Base-by-base conservation (phyloP, 1,140 invertebrate species). In the Penaeus vannamei region DNA sequence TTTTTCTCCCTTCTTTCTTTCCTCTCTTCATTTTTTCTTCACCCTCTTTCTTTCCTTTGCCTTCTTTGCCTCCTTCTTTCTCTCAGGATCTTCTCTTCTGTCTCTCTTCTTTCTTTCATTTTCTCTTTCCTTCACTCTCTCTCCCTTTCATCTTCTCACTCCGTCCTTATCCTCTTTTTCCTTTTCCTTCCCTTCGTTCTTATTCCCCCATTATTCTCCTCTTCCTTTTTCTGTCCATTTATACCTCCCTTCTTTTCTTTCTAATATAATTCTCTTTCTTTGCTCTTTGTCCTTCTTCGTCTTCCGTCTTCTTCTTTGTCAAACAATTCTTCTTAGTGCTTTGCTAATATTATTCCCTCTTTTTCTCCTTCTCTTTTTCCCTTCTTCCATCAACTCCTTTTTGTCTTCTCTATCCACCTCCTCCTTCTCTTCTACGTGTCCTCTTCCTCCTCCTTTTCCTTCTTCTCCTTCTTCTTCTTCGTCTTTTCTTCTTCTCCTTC, bases 91-190 rank as follows among this genome's bases (percentile, higher is more conserved):
- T n/a, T n/a, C n/a, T n/a, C n/a, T n/a, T 64, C 62, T 64, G 62
- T n/a, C n/a, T 64, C n/a, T n/a, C n/a, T 64, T n/a, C n/a, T 64
- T 64, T 64, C 62, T 64, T 64, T n/a, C 62, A 19, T 64, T 64
- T 64, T 64, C 62, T n/a, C n/a, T n/a, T 64, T n/a, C 62, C n/a
- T 19, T 64, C n/a, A 19, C 62, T 64, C 62, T 64, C n/a, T n/a
- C 62, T 64, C 62, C 17, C n/a, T n/a, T 64, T 64, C 62, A 17
- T 64, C n/a, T n/a, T 64, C n/a, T 64, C 17, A 17, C 62, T 64
- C 62, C n/a, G n/a, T n/a, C n/a, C n/a, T n/a, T n/a, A n/a, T n/a
- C n/a, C n/a, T n/a, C n/a, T n/a, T n/a, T n/a, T 64, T 64, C n/a
- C n/a, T n/a, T n/a, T 64, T n/a, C n/a, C 62, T 64, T 64, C 62